Percentiles rank a stretch among this genome's conserved stretches.
These are phyloP conservation scores for Rousettus madagascariensis DNA, from an alignment of 2,797 vertebrate species.

Conservation along the genomic window DNA sequence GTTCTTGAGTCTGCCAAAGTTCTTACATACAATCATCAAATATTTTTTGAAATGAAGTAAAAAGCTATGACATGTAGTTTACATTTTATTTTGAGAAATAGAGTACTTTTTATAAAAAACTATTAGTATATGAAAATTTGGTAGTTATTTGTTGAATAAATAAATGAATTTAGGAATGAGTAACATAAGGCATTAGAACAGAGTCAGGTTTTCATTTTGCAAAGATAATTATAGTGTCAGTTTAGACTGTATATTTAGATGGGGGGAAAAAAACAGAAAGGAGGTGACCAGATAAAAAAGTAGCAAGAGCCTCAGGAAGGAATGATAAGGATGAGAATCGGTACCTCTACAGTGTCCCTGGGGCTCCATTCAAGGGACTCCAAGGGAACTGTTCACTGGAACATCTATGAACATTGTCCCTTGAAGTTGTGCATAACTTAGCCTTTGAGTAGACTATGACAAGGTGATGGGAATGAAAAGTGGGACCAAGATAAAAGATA, in stretches of 20 bases:
- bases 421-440: fast-evolving
- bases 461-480: background rate
- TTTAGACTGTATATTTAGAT: background rate
- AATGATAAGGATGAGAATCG: background rate
- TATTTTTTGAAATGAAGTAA: background rate
- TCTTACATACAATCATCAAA: background rate
- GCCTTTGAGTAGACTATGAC: fast-evolving
- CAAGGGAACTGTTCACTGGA: background rate
- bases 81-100: background rate
- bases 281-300: background rate
- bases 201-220: background rate
- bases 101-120: background rate
- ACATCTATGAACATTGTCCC: fast-evolving
- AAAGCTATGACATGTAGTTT: background rate
- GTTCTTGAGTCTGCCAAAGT: background rate
- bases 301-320: background rate
- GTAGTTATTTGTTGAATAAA: background rate
- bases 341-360: fast-evolving
- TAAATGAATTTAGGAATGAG: background rate
- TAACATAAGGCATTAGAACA: background rate
- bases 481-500: background rate
- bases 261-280: background rate
- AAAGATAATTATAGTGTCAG: background rate
- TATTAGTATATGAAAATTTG: background rate
- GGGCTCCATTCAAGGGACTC: too few relatives aligned